These are phyloP conservation scores for Periophthalmus modestus DNA, from an alignment of 2,113 vertebrate species.

Conservation along the genomic window DNA sequence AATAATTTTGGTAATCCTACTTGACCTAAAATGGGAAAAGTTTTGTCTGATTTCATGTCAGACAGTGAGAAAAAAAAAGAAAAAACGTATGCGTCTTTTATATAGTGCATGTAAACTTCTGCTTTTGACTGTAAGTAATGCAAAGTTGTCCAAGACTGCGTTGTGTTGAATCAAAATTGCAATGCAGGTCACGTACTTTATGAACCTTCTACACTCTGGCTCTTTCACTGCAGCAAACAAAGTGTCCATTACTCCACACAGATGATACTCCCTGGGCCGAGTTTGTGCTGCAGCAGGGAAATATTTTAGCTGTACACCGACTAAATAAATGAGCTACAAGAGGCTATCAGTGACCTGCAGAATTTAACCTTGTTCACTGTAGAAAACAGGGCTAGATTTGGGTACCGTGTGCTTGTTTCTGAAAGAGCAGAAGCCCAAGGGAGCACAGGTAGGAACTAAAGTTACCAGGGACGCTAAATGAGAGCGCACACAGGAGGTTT, in stretches of 20 bases:
- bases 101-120: too few species aligned
- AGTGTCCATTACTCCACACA: slow-evolving; percentile 5
- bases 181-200: neutral
- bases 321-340: slow-evolving; percentile 12
- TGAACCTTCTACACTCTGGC: neutral
- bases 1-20: too few species aligned
- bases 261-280: slow-evolving; percentile 9
- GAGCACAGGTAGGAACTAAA: slow-evolving; percentile 23
- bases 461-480: slow-evolving; percentile 24
- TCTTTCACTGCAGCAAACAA: too few species aligned
- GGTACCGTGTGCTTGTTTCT: slow-evolving; percentile 30
- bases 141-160: neutral
- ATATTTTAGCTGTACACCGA: slow-evolving; percentile 14
- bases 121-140: too few species aligned
- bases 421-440: slow-evolving; percentile 18
- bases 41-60: too few species aligned
- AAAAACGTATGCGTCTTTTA: too few species aligned
- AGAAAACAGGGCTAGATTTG: slow-evolving; percentile 25
- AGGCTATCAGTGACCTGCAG: slow-evolving; percentile 31
- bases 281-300: slow-evolving; percentile 19
- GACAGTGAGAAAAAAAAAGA: too few species aligned
- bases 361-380: slow-evolving; percentile 49
- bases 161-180: neutral
- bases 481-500: slow-evolving; percentile 28
- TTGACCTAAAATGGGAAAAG: too few species aligned